Base-by-base conservation (phyloP, 2,888 invertebrate genomes). In the Shargacucullia verbasci region DNA sequence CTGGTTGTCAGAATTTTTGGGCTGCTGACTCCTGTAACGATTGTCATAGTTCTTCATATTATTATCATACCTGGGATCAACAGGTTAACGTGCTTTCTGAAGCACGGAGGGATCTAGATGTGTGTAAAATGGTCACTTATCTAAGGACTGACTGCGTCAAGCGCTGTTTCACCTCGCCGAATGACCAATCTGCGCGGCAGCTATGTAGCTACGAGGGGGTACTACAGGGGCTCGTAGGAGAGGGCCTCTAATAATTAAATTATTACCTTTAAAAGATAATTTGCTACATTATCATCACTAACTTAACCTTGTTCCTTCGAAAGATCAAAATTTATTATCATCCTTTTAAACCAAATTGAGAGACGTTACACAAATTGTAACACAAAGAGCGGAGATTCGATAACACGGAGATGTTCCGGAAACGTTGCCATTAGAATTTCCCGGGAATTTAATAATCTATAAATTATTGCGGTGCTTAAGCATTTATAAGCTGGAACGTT, bases 401-500 rank as follows among this genome's bases (percentile, higher is more conserved):
- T 62, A 46, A 52, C 37, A 43, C 13, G 53, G 38, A 41, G 34
- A 41, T 38, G 15, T 47, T 68, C 14, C 4, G 11, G 31, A 48
- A 54, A 50, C 33, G 52, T 20, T 11, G 39, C 12, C 31, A 13
- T 50, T 40, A 31, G 15, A 39, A 57, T 34, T 39, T 45, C 12
- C 14, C 37, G 13, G 7, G 15, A 44, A 53, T 59, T 46, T 52
- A 46, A 55, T 66, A 57, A 61, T 65, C 58, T 50, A 49, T 59
- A 40, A 66, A 74, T 65, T 38, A 67, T 63, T 52, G 41, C 35
- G 58, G 47, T 54, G 31, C 40, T 44, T 44, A 39, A 49, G 7
- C 46, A n/a, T 44, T 59, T 54, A 66, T 39, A 56, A 55, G 54
- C 47, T 6, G 35, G 13, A 64, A 44, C 58, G 52, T 57, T 65